Evolutionary conservation across 2,113 vertebrate species (phyloP), one percentile per base, ranked within the genome.

Genomic region (Oplegnathus fasciatus): DNA sequence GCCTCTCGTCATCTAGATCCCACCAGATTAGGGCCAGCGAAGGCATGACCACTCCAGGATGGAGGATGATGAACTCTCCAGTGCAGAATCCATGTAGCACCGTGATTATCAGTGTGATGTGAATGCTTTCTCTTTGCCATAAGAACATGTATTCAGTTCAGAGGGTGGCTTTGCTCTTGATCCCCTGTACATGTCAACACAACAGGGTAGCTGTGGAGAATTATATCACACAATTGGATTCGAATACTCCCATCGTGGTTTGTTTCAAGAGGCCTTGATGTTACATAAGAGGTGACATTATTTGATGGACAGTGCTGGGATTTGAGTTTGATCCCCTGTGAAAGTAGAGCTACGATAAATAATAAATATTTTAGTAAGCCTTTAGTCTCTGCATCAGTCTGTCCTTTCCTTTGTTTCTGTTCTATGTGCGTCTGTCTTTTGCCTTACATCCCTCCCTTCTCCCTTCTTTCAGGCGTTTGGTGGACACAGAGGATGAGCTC

Each of bases 401-500:
- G 57, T 34, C 9, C 7, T 24, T 48, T 26, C 20, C n/a, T 82
- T n/a, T 37, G 5, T 75, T 20, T 57, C 9, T 50, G 67, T 22
- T 28, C 0, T 20, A 1, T 74, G 10, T 28, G 46, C 75, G 58
- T 50, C 52, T 57, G 42, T 60, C 11, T 37, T 80, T 55, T 50
- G 37, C 62, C 58, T 62, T 37, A 26, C 28, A 20, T 34, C 18
- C 48, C 85, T 26, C 30, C 50, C 2, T 58, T 20, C 15, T 17
- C 40, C 64, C 17, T 34, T 55, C 18, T 76, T n/a, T 13, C 84
- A 99, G 98, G 89, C 95, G 96, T 68, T 92, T 99, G 91, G 95
- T 99, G 90, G 98, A 99, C 92, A 98, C 97, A 0, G 98, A 99
- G 86, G 98, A 99, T 94, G 98, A 99, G 83, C 98, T 99, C 89